A percentile compares a stretch with the other conserved stretches of the same genome.
Conservation (phyloP, 2,797 vertebrate genomes). For the Sandelia bainsii region DNA sequence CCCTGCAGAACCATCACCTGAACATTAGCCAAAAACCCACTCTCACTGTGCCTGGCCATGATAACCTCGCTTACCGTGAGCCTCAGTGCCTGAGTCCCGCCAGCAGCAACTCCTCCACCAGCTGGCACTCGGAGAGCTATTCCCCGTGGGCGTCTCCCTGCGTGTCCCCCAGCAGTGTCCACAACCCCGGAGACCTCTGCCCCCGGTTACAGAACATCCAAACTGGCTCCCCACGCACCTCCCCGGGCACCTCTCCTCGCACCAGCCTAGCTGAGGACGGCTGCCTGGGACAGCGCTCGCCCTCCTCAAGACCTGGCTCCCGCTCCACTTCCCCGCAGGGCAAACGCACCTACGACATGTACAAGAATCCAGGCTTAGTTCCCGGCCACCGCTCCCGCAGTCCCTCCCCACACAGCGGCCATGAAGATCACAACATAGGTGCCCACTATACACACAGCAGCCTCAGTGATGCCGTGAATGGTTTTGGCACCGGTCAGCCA, state of each 20-base stretch:
- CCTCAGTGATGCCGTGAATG: conserved; percentile 89
- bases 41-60: conserved; percentile 94
- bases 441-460: conserved; percentile 79
- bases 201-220: conserved; percentile 96
- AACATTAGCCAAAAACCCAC: conserved; percentile 92
- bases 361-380: conserved; percentile 85
- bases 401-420: conserved; percentile 90
- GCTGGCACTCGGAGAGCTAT: conserved; percentile 98
- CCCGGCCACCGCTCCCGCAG: conserved; percentile 91
- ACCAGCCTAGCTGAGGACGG: conserved; percentile 91
- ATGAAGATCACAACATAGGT: conserved; percentile 81
- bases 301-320: conserved; percentile 91
- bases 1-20: conserved; percentile 90
- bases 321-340: conserved; percentile 95
- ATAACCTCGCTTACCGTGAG: conserved; percentile 90
- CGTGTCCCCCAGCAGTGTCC: conserved; percentile 95
- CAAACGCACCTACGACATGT: conserved; percentile 96
- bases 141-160: conserved; percentile 98
- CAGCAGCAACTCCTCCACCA: conserved; percentile 98
- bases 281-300: conserved; percentile 90
- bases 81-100: conserved; percentile 97
- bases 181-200: conserved; percentile 93
- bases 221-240: conserved; percentile 97
- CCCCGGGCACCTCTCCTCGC: conserved; percentile 95
- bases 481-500: conserved; percentile 83